Evolutionary conservation across 2,797 vertebrate species (phyloP), one percentile per base, ranked within the genome.

Genomic region (Kryptolebias ocellatus): DNA sequence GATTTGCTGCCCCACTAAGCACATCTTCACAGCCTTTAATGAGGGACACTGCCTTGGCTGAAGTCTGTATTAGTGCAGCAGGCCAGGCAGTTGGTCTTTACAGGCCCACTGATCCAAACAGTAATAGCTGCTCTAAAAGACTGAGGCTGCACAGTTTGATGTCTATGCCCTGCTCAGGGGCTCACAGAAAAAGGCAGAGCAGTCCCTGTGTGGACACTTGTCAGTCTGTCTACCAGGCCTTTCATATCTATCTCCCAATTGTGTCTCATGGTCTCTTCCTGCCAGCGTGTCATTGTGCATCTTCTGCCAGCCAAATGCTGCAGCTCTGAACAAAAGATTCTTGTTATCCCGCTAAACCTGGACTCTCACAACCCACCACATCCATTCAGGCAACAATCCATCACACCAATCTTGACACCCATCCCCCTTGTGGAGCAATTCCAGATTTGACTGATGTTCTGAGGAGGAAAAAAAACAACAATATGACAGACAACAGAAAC

Each of bases 71-170:
- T 46, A 47, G 60, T 83, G 70, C 65, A 64, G 67, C 68, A 67
- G 65, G 65, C 73, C 68, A 63, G 62, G 65, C 78, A 54, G 53
- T 87, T 67, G 74, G 74, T 68, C 81, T 82, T 84, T 82, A 86
- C 61, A 83, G 72, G 42, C 74, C 66, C 72, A 82, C 55, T 84
- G 75, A 90, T 81, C 73, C 78, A 39, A 67, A 76, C 71, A 50
- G 49, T 86, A 86, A 88, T 79, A 78, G 75, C 69, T 60, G 56
- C 79, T 76, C 54, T 57, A 70, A 78, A n/a, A 8, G 84, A 74
- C 76, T 67, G 47, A 56, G 68, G 78, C 69, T 31, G 44, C 83
- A 80, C 84, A 84, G 76, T 85, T 59, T 74, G 81, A 82, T 55
- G 75, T 68, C 70, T 74, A 63, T 81, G 34, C 60, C 71, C 67